Percentiles rank a stretch among this genome's conserved stretches.
These are phyloP conservation scores for Semicossyphus pulcher DNA, from an alignment of 2,113 vertebrate genomes.

Conservation along the genomic window DNA sequence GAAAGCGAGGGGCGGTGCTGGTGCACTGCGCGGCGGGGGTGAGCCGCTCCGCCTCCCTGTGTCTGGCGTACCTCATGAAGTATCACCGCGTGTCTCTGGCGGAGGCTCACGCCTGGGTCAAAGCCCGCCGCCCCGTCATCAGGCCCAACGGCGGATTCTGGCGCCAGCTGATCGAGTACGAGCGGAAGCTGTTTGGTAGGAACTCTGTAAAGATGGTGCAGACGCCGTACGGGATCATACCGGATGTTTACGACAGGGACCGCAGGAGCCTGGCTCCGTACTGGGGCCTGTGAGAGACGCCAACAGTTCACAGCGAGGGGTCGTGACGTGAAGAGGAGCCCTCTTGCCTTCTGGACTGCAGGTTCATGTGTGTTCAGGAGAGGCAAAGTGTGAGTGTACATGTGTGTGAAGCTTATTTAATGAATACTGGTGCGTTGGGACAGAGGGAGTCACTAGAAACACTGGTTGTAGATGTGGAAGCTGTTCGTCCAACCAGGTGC, in stretches of 20 bases:
- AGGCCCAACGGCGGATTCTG: constrained; percentile 97
- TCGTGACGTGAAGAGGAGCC: constrained; percentile 29
- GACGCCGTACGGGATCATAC: constrained; percentile 93
- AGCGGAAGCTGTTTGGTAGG: constrained; percentile 96
- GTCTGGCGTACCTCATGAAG: constrained; percentile 98
- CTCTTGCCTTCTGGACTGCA: constrained; percentile 42
- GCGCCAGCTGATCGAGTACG: constrained; percentile 97
- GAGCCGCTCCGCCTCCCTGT: constrained; percentile 95
- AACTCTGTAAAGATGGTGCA: constrained; percentile 97
- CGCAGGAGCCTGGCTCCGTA: constrained; percentile 92
- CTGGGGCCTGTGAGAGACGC: constrained; percentile 89
- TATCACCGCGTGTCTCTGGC: constrained; percentile 92
- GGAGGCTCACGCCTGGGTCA: constrained; percentile 97
- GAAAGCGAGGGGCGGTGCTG: constrained; percentile 93
- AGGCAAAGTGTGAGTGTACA: constrained; percentile 51
- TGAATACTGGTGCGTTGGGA: constrained; percentile 42
- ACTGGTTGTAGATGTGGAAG: constrained; percentile 28
- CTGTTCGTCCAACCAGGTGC: constrained; percentile 22
- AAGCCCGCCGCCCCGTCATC: constrained; percentile 93
- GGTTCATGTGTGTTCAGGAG: constrained; percentile 41
- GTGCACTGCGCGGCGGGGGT: constrained; percentile 97
- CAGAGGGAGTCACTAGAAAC: constrained; percentile 30
- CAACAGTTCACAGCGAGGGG: constrained; percentile 4
- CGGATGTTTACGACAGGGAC: constrained; percentile 94
- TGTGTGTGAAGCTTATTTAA: constrained; percentile 62